Percentiles rank a stretch among this genome's conserved stretches.
phyloP scores from a whole-genome alignment of 2,797 vertebrate species.

The Phyllotis vaccarum region DNA sequence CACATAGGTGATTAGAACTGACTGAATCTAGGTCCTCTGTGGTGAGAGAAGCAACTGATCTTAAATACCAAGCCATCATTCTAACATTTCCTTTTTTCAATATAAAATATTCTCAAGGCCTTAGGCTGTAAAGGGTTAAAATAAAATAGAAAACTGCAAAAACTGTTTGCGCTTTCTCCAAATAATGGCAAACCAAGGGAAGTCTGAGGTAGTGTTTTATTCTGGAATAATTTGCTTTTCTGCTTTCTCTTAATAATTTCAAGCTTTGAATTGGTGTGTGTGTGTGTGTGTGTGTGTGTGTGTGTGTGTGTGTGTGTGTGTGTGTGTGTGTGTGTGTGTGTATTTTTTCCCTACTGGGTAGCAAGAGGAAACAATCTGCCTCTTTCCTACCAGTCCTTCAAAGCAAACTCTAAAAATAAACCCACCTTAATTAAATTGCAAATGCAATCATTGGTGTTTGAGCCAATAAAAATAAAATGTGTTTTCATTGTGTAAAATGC shows the following conservation, averaged over 20 bases:
- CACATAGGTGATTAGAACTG: not conserved
- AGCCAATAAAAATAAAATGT: conserved; percentile 55
- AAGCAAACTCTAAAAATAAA: conserved; percentile 70
- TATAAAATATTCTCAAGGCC: not conserved
- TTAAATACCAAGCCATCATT: not conserved
- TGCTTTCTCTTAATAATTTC: not conserved
- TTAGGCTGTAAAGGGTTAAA: not conserved
- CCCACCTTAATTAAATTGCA: conserved; percentile 76
- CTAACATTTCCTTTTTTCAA: not conserved
- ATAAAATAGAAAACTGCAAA: not conserved
- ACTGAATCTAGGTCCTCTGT: not conserved
- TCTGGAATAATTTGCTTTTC: not conserved
- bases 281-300: not conserved
- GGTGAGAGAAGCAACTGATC: not conserved
- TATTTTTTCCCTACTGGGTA: not conserved
- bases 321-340: not conserved
- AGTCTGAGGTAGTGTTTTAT: not conserved
- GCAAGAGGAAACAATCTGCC: not conserved
- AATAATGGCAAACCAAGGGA: too few relatives aligned
- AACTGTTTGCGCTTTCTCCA: not conserved
- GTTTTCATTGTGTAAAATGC: not conserved
- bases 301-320: not conserved
- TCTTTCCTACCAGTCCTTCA: conserved; percentile 2
- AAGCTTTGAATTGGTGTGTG: not conserved
- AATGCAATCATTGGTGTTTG: conserved; percentile 74